phyloP scores from a whole-genome alignment of 2,113 vertebrate species.

The Spermophilus dauricus region DNA sequence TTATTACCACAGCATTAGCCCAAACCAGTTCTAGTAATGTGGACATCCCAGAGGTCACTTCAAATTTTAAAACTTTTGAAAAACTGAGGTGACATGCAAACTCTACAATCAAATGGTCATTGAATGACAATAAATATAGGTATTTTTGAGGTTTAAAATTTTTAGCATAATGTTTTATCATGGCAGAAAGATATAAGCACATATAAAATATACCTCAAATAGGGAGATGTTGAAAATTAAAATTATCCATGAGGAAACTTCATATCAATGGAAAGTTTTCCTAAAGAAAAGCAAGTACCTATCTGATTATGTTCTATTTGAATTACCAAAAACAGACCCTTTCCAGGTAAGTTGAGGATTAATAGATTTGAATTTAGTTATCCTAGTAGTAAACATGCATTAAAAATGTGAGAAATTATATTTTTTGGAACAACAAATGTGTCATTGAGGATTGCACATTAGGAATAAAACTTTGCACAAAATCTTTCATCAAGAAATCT shows the following conservation, averaged over 20 bases:
- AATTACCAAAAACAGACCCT: background rate
- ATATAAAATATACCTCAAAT: background rate
- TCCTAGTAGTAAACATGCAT: too few species aligned
- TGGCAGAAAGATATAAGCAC: background rate
- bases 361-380: too few species aligned
- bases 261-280: constrained; percentile 37
- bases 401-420: background rate
- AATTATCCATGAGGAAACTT: background rate
- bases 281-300: constrained; percentile 56
- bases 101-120: background rate
- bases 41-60: constrained; percentile 26
- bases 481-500: background rate
- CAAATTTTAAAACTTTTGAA: constrained; percentile 55
- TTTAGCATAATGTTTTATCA: constrained; percentile 18
- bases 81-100: constrained; percentile 44
- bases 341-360: constrained; percentile 31
- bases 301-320: background rate
- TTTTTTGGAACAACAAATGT: constrained; percentile 13
- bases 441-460: background rate
- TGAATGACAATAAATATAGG: constrained; percentile 25
- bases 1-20: background rate
- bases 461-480: background rate
- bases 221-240: constrained; percentile 56
- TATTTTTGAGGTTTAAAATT: constrained; percentile 23
- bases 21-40: background rate